Evolutionary conservation across 2,888 invertebrate species (phyloP).

Genomic region (Aleiodes testaceus): DNA sequence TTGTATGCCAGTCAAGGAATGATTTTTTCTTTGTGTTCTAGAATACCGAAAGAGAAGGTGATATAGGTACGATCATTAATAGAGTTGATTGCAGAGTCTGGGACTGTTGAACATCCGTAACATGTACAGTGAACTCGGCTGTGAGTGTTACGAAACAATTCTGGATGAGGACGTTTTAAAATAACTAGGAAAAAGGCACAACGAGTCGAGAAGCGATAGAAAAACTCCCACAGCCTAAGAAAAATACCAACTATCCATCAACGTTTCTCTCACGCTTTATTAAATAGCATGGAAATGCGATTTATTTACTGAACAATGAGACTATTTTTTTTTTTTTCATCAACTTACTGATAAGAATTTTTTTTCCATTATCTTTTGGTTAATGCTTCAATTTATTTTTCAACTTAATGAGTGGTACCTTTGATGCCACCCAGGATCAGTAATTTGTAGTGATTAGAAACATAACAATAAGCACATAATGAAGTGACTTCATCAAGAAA

Average conservation of each 20-base stretch:
- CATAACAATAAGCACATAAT: too few relatives aligned
- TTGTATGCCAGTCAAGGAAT: background rate
- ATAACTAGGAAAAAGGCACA: slow-evolving; percentile 10
- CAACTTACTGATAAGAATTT: background rate
- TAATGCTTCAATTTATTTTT: too few relatives aligned
- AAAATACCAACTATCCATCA: slow-evolving; percentile 30
- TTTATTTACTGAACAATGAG: slow-evolving; percentile 12
- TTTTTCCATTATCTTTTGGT: too few relatives aligned
- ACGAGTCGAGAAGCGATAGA: slow-evolving; percentile 9
- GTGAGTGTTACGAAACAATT: slow-evolving; percentile 29
- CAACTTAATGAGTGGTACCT: too few relatives aligned
- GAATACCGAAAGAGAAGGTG: slow-evolving; percentile 7
- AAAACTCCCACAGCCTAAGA: slow-evolving; percentile 49
- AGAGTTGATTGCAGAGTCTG: slow-evolving; percentile 25
- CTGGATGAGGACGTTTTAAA: slow-evolving; percentile 33
- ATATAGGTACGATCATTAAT: slow-evolving; percentile 20
- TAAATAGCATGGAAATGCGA: slow-evolving; percentile 61
- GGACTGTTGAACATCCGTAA: slow-evolving; percentile 27
- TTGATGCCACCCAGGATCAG: too few relatives aligned
- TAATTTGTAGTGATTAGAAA: too few relatives aligned
- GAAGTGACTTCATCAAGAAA: too few relatives aligned
- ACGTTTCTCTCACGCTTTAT: slow-evolving; percentile 58
- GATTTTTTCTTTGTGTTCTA: background rate
- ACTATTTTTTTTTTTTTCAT: background rate
- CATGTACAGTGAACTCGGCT: slow-evolving; percentile 16